These are phyloP conservation scores for Rhagonycha lutea DNA, from an alignment of 2,888 invertebrate species.

Conservation along the genomic window DNA sequence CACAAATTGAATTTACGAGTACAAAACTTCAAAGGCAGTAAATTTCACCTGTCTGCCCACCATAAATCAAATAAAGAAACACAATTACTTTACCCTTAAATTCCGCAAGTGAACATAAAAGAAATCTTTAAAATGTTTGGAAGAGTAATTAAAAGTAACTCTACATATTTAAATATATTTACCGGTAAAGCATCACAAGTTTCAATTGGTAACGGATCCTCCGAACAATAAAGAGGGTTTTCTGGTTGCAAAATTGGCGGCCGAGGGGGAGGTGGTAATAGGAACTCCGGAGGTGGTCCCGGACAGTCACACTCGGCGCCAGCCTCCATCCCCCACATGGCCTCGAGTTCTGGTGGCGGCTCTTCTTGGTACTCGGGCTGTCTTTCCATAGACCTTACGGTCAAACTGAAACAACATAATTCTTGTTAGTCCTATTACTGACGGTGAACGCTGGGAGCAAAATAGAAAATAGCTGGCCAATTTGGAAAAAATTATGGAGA, in stretches of 20 bases:
- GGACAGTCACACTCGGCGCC: constrained; percentile 78
- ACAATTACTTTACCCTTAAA: background rate
- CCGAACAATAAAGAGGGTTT: constrained; percentile 70
- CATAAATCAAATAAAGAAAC: constrained; percentile 13
- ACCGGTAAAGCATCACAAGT: constrained; percentile 79
- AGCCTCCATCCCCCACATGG: constrained; percentile 73
- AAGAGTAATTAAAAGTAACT: background rate
- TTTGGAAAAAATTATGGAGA: background rate
- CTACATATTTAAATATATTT: constrained; percentile 54
- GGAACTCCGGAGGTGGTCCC: constrained; percentile 75
- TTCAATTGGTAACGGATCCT: constrained; percentile 72
- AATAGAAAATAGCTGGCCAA: too few relatives aligned
- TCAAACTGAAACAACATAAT: constrained; percentile 28
- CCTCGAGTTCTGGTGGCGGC: constrained; percentile 48
- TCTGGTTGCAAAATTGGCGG: constrained; percentile 71
- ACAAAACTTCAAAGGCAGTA: constrained; percentile 7
- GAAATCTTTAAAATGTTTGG: background rate
- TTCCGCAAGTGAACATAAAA: background rate
- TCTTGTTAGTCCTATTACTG: background rate
- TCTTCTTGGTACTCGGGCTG: constrained; percentile 44
- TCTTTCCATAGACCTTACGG: constrained; percentile 51
- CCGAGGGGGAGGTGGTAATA: constrained; percentile 74
- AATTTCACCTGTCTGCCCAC: constrained; percentile 8
- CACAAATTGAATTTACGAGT: constrained; percentile 6
- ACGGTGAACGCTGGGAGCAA: background rate